These are phyloP conservation scores for Thamnaconus septentrionalis DNA, from an alignment of 2,113 vertebrate genomes.

Conservation along the genomic window DNA sequence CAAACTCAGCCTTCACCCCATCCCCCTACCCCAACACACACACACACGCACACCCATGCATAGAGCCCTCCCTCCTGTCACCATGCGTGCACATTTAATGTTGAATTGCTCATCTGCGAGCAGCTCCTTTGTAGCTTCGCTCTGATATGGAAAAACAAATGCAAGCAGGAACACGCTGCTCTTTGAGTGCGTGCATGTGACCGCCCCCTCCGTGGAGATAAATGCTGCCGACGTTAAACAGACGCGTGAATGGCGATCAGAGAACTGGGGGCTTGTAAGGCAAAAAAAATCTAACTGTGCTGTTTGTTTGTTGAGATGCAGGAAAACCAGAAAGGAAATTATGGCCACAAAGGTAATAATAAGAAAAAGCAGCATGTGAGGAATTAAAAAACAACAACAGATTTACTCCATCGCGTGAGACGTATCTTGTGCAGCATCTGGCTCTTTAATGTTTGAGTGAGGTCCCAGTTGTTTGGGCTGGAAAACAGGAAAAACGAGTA, in stretches of 20 bases:
- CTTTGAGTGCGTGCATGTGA: no score
- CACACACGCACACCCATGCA: not conserved
- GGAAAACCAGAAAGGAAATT: not conserved
- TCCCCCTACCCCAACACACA: slow-evolving; percentile 33
- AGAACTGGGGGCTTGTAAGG: no score
- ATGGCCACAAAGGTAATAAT: not conserved
- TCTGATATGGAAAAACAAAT: not conserved
- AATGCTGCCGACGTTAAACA: no score
- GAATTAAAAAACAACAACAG: not conserved
- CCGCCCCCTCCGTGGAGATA: no score
- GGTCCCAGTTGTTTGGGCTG: no score
- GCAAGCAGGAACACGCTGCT: slow-evolving; percentile 1
- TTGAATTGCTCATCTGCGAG: slow-evolving; percentile 4
- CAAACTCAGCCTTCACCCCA: slow-evolving; percentile 42
- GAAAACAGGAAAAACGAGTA: slow-evolving; percentile 11
- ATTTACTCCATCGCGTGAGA: not conserved
- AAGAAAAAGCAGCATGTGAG: not conserved
- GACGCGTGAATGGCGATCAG: no score
- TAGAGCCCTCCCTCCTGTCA: slow-evolving; percentile 6
- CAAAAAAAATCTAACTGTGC: no score
- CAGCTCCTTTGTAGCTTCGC: slow-evolving; percentile 1
- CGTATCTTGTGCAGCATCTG: slow-evolving; percentile 11
- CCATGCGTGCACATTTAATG: not conserved
- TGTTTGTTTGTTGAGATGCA: no score
- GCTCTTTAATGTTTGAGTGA: not conserved